phyloP scores from a whole-genome alignment of 2,113 vertebrate species.

The Melanocharis versteri region DNA sequence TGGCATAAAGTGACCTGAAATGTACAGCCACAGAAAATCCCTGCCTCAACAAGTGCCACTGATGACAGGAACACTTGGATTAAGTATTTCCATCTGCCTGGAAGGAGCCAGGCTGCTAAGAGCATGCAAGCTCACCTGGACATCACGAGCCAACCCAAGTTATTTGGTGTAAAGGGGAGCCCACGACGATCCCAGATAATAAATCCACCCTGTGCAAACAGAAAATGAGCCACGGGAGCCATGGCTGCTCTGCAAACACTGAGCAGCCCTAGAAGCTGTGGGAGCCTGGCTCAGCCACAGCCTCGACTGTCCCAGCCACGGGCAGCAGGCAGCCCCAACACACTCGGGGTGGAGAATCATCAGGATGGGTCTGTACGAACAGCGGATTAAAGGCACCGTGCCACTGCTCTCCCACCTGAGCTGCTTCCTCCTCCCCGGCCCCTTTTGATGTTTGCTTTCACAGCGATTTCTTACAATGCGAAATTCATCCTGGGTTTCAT shows the following conservation, averaged over 20 bases:
- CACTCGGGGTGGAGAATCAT: accelerated
- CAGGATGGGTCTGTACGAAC: background rate
- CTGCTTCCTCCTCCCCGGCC: background rate
- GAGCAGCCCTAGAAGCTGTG: background rate
- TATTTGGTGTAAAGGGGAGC: background rate
- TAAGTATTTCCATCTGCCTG: background rate
- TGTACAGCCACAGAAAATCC: background rate
- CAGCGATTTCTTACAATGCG: background rate
- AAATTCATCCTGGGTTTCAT: slow-evolving; percentile 29
- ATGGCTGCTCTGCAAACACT: background rate
- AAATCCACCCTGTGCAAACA: background rate
- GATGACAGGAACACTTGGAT: background rate
- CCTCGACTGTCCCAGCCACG: background rate
- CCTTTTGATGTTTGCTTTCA: slow-evolving; percentile 57
- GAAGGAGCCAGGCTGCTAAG: background rate
- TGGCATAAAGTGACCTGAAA: background rate
- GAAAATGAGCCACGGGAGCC: accelerated
- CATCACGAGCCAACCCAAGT: background rate
- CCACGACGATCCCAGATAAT: accelerated
- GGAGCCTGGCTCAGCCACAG: background rate
- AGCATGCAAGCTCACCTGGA: background rate
- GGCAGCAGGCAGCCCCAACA: background rate
- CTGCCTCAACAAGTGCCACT: background rate
- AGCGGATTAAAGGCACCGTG: background rate
- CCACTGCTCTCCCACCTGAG: slow-evolving; percentile 34